Conservation (phyloP, 2,797 vertebrate genomes). For the Sebastes taczanowskii region DNA sequence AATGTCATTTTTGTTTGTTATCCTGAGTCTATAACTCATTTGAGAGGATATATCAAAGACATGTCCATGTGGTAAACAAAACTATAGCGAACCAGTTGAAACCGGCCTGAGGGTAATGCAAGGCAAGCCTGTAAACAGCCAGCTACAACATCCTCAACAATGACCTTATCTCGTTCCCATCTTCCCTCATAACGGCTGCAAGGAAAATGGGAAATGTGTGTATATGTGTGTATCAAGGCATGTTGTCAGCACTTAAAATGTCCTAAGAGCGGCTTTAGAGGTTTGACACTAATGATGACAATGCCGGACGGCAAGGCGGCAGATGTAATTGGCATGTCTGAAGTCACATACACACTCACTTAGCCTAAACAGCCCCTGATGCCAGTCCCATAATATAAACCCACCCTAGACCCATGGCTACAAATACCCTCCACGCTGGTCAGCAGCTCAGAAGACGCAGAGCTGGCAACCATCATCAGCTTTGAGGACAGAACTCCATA, state of each 20-base stretch:
- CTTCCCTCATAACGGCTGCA: conserved; percentile 45
- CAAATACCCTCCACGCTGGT: conserved; percentile 72
- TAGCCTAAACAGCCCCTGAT: conserved; percentile 73
- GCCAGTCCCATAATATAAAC: conserved; percentile 79
- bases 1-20: neutral
- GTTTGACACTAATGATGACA: conserved; percentile 40
- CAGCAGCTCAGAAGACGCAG: conserved; percentile 38
- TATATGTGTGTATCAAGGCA: conserved; percentile 24
- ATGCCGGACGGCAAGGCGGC: conserved; percentile 47
- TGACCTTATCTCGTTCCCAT: conserved; percentile 72
- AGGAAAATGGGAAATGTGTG: conserved; percentile 19
- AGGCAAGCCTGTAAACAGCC: conserved; percentile 9
- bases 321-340: conserved; percentile 66
- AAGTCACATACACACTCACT: conserved; percentile 25
- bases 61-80: neutral
- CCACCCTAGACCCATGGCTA: conserved; percentile 79
- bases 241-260: conserved; percentile 44
- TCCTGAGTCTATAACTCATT: too few species aligned
- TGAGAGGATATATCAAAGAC: neutral
- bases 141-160: conserved; percentile 48
- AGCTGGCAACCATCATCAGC: neutral
- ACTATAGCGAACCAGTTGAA: neutral
- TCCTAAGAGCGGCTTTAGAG: conserved; percentile 13
- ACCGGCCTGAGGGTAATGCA: neutral
- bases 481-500: neutral